These are phyloP conservation scores for Phalangium opilio DNA, from an alignment of 2,888 invertebrate species.

Conservation along the genomic window DNA sequence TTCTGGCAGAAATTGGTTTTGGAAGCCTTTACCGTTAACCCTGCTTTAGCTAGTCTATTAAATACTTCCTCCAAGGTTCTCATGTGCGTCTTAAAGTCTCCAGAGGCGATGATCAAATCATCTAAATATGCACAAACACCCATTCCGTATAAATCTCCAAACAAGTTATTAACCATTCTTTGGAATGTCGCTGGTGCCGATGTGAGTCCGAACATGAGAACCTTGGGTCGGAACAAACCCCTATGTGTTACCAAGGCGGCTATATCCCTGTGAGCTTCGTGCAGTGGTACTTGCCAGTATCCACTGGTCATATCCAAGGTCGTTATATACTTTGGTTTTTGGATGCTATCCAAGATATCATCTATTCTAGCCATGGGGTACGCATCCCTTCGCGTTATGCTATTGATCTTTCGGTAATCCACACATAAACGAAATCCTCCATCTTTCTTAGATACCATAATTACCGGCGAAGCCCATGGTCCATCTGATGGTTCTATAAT, in stretches of 20 bases:
- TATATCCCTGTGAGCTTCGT: background rate
- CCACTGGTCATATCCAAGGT: background rate
- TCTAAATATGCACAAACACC: background rate
- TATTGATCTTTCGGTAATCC: constrained; percentile 13
- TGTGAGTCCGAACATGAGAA: background rate
- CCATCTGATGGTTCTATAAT: constrained; percentile 5
- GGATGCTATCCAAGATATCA: constrained; percentile 2
- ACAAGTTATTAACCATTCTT: too few relatives aligned
- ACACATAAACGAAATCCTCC: constrained; percentile 10
- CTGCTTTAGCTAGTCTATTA: background rate
- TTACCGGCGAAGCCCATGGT: constrained; percentile 6
- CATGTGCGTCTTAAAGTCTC: background rate
- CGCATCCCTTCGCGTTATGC: constrained; percentile 5
- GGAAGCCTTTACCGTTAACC: too few relatives aligned
- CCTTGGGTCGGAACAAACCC: background rate
- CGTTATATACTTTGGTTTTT: background rate
- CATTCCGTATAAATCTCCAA: background rate
- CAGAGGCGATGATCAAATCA: constrained; percentile 2
- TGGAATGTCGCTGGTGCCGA: too few relatives aligned
- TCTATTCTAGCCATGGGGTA: constrained; percentile 10
- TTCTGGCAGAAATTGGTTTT: too few relatives aligned
- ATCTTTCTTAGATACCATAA: constrained; percentile 5
- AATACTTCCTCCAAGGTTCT: background rate
- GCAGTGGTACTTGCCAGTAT: background rate
- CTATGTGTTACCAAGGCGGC: background rate